Percentiles rank a stretch among this genome's conserved stretches.
phyloP scores from a whole-genome alignment of 1,140 invertebrate species.

The Lepidurus packardi region DNA sequence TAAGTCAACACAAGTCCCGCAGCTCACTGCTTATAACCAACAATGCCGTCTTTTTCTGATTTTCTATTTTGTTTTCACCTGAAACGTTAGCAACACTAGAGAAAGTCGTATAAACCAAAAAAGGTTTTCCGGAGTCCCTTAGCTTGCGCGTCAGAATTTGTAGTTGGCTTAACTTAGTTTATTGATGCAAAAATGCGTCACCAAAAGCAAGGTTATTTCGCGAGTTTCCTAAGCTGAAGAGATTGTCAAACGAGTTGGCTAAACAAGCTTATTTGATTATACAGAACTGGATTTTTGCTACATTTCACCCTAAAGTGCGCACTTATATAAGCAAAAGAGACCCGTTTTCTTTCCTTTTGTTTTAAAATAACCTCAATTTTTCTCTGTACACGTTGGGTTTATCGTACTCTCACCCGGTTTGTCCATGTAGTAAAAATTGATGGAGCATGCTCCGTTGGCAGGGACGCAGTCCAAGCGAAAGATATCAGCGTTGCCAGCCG shows the following conservation, averaged over 20 bases:
- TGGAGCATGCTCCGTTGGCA: neutral
- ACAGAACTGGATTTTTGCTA: neutral
- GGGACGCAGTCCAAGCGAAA: neutral
- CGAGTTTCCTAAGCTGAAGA: neutral
- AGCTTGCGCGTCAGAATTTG: conserved; percentile 6
- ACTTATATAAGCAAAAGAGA: neutral
- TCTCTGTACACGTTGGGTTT: neutral
- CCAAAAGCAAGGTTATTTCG: neutral
- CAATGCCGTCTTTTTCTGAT: neutral
- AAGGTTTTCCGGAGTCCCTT: neutral
- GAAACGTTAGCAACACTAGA: neutral
- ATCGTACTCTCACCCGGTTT: neutral
- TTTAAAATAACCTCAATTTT: neutral
- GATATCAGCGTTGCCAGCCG: conserved; percentile 12
- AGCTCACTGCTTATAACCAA: neutral
- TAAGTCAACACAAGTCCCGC: neutral
- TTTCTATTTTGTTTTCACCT: neutral
- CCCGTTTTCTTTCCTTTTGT: neutral
- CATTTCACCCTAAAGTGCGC: neutral
- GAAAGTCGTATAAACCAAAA: neutral
- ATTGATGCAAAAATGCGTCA: neutral
- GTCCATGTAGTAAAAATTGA: neutral
- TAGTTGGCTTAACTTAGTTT: neutral
- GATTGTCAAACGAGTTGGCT: neutral
- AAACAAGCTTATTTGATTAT: neutral